Conservation (phyloP, 2,113 vertebrate genomes). For the Sciurus niger region DNA sequence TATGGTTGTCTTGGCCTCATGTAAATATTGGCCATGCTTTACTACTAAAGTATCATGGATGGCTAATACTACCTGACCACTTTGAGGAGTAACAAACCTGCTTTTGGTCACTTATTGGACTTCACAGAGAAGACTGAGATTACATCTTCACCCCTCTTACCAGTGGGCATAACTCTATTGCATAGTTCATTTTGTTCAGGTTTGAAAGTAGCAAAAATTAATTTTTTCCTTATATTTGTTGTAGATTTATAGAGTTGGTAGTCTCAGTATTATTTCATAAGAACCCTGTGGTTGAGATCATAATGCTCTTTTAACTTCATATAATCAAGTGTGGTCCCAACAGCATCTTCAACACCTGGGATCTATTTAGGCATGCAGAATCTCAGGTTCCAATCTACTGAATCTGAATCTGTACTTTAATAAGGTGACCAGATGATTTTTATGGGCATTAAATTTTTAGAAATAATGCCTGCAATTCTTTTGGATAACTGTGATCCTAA, state of each 20-base stretch:
- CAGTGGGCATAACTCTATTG: fast-evolving
- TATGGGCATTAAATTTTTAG: fast-evolving
- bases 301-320: neutral
- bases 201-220: neutral
- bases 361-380: neutral
- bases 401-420: neutral
- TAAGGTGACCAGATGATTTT: fast-evolving
- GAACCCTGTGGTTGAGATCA: fast-evolving
- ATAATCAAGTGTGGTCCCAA: neutral
- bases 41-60: fast-evolving
- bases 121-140: neutral
- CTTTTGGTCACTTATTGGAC: fast-evolving
- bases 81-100: fast-evolving
- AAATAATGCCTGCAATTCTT: neutral
- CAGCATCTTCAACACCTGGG: neutral
- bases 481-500: too few species aligned
- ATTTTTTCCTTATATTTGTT: neutral
- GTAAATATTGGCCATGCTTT: neutral
- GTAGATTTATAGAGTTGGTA: neutral
- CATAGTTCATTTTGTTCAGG: neutral
- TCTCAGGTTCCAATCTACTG: too few species aligned
- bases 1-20: neutral
- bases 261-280: neutral
- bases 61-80: too few species aligned
- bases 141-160: fast-evolving